Conservation (phyloP, 2,888 invertebrate species). For the Drosophila infuscata region DNA sequence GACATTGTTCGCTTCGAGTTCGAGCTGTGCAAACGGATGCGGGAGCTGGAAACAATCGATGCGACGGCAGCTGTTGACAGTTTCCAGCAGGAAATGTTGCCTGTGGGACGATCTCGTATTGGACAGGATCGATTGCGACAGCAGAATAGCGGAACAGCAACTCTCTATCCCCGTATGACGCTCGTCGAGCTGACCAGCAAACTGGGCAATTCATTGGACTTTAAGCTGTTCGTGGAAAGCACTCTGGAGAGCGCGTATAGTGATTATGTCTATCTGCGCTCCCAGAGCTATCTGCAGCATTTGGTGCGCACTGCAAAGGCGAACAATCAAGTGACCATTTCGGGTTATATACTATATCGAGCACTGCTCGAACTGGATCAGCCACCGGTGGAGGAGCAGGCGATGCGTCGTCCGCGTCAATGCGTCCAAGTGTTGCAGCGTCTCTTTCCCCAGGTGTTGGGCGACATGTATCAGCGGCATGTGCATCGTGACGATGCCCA, state of each 20-base stretch:
- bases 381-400: slow-evolving; percentile 37
- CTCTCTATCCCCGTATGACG: slow-evolving; percentile 48
- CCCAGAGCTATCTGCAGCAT: slow-evolving; percentile 71
- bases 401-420: slow-evolving; percentile 52
- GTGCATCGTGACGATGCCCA: slow-evolving; percentile 55
- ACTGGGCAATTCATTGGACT: slow-evolving; percentile 68
- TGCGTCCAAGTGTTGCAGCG: slow-evolving; percentile 70
- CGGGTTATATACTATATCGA: slow-evolving; percentile 81
- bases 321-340: slow-evolving; percentile 65
- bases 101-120: slow-evolving; percentile 39
- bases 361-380: slow-evolving; percentile 65
- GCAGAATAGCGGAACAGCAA: slow-evolving; percentile 26
- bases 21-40: slow-evolving; percentile 76
- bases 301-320: slow-evolving; percentile 59
- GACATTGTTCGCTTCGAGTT: slow-evolving; percentile 81
- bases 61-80: slow-evolving; percentile 14
- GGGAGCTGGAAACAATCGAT: slow-evolving; percentile 45
- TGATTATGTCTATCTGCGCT: slow-evolving; percentile 71
- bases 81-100: background rate
- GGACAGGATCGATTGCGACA: slow-evolving; percentile 65
- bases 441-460: slow-evolving; percentile 78
- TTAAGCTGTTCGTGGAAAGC: slow-evolving; percentile 75
- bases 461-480: slow-evolving; percentile 75
- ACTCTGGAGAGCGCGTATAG: slow-evolving; percentile 54
- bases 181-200: slow-evolving; percentile 58